Percentiles rank a stretch among this genome's conserved stretches.
These are phyloP conservation scores for Diaperis boleti DNA, from an alignment of 2,888 invertebrate species.

Conservation along the genomic window DNA sequence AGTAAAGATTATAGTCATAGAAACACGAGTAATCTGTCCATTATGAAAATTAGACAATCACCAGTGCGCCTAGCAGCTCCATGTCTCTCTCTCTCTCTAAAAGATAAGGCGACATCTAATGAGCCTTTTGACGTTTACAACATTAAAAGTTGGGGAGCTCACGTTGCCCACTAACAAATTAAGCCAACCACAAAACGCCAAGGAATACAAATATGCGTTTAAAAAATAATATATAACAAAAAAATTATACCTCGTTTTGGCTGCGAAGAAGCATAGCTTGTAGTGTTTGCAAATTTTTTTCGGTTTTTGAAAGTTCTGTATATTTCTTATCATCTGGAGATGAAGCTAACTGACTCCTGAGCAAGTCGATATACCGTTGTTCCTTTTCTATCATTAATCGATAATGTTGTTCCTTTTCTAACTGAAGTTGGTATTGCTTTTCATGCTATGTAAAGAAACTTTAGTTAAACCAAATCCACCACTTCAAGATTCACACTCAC, in stretches of 20 bases:
- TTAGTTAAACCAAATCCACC: not conserved
- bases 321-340: slow-evolving; percentile 66
- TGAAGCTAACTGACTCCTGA: slow-evolving; percentile 76
- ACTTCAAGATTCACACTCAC: slow-evolving; percentile 72
- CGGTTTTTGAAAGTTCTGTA: slow-evolving; percentile 71
- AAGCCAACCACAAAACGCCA: slow-evolving; percentile 34
- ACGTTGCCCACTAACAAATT: slow-evolving; percentile 25
- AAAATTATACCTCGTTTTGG: slow-evolving; percentile 59
- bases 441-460: slow-evolving; percentile 73
- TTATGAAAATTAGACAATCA: slow-evolving; percentile 50
- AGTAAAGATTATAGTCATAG: slow-evolving; percentile 22
- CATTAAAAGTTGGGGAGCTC: slow-evolving; percentile 26
- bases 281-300: slow-evolving; percentile 72
- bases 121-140: slow-evolving; percentile 23
- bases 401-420: slow-evolving; percentile 86
- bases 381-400: slow-evolving; percentile 92
- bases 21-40: slow-evolving; percentile 47
- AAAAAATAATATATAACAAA: slow-evolving; percentile 18
- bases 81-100: slow-evolving; percentile 31
- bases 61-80: slow-evolving; percentile 50
- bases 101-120: slow-evolving; percentile 31
- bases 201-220: slow-evolving; percentile 28
- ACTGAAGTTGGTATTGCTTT: slow-evolving; percentile 86
- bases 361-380: slow-evolving; percentile 82
- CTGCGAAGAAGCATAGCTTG: slow-evolving; percentile 69